These are phyloP conservation scores for Ophion costatus DNA, from an alignment of 2,888 invertebrate genomes.

Conservation along the genomic window DNA sequence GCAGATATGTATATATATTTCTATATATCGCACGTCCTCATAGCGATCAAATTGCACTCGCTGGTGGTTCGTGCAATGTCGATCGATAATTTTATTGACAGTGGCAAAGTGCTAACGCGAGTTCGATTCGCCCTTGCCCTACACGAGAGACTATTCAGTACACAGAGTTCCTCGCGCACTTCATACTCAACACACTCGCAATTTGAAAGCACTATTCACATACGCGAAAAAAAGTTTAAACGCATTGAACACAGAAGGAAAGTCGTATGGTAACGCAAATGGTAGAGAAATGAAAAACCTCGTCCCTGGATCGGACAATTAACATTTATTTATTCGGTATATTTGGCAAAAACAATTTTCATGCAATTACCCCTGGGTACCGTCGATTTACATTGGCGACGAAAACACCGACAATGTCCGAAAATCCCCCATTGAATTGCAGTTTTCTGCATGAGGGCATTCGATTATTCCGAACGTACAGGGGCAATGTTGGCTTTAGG, in stretches of 20 bases:
- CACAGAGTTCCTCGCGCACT: constrained; percentile 68
- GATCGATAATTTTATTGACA: constrained; percentile 68
- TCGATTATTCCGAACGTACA: neutral
- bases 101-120: constrained; percentile 68
- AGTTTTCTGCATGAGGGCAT: neutral
- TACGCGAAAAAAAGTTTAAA: neutral
- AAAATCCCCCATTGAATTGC: constrained; percentile 3
- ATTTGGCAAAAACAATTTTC: neutral
- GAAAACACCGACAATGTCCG: neutral
- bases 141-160: constrained; percentile 44
- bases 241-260: neutral
- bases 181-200: constrained; percentile 68
- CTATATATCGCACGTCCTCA: too few species aligned
- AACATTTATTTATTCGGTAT: neutral
- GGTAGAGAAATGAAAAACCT: neutral
- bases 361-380: neutral
- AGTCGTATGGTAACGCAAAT: neutral
- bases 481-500: too few species aligned
- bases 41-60: constrained; percentile 34
- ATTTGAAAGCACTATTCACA: neutral
- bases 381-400: constrained; percentile 2
- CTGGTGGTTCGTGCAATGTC: constrained; percentile 37
- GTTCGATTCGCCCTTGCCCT: constrained; percentile 64
- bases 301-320: neutral
- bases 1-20: too few species aligned